phyloP scores from a whole-genome alignment of 2,113 vertebrate species.

The Colinus virginianus region DNA sequence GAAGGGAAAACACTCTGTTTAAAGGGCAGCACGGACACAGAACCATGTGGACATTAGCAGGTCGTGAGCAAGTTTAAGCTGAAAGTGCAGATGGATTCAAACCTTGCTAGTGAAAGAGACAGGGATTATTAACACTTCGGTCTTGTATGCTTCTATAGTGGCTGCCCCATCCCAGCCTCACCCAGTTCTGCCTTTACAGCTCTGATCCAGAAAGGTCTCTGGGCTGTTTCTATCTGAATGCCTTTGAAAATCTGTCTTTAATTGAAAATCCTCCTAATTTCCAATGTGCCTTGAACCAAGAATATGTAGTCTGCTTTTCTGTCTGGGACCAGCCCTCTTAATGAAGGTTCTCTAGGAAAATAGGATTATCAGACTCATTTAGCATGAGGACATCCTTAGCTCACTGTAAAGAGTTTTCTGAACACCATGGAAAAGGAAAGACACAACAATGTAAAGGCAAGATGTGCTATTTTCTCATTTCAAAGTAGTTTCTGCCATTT shows the following conservation, averaged over 20 bases:
- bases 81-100: background rate
- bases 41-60: background rate
- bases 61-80: background rate
- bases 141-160: background rate
- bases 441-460: background rate
- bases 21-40: background rate
- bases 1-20: background rate
- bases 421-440: background rate
- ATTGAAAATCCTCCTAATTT: constrained; percentile 2
- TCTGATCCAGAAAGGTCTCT: background rate
- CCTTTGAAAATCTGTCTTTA: constrained; percentile 11
- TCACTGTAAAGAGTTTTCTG: background rate
- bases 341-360: constrained; percentile 15
- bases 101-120: background rate
- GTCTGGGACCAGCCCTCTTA: background rate
- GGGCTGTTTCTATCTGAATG: background rate
- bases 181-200: background rate
- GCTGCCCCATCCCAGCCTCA: accelerated
- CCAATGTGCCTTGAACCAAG: background rate
- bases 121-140: background rate
- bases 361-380: background rate
- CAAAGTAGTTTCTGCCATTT: background rate
- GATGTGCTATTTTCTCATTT: background rate
- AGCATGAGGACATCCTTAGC: background rate
- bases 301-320: background rate